Evolutionary conservation across 2,888 invertebrate genomes (phyloP).

Genomic region (Gonocerus acuteangulatus): DNA sequence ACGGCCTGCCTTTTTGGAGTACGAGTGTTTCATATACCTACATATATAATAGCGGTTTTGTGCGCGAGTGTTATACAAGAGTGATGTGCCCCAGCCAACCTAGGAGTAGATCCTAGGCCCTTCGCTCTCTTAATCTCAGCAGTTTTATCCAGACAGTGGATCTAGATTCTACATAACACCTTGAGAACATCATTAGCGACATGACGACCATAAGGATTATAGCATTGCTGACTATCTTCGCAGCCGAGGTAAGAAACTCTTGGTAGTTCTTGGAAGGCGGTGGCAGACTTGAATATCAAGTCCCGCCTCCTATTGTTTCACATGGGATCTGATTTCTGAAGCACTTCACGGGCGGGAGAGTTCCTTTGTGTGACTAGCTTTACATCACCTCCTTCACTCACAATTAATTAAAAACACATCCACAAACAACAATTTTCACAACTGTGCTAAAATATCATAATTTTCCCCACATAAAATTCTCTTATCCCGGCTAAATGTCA

Average conservation of each 20-base stretch:
- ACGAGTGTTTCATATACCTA: neutral
- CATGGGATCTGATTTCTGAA: constrained; percentile 11
- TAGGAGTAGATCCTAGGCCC: neutral
- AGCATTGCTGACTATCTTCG: constrained; percentile 3
- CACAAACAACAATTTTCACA: neutral
- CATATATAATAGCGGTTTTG: neutral
- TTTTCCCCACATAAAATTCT: neutral
- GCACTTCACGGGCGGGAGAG: constrained; percentile 5
- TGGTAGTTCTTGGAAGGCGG: neutral
- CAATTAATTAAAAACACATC: no score
- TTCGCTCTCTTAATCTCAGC: no score
- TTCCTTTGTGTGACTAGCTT: constrained; percentile 12
- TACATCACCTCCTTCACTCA: no score
- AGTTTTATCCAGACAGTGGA: neutral
- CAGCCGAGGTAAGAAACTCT: constrained; percentile 11
- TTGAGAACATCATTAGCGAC: neutral
- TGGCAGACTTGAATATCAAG: constrained; percentile 18
- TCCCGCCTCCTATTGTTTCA: constrained; percentile 4
- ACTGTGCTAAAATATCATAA: neutral
- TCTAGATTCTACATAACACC: neutral
- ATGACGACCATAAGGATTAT: constrained; percentile 21
- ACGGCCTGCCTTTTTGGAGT: no score
- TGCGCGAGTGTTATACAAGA: neutral
- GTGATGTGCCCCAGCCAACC: neutral
- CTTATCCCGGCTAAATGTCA: neutral